Conservation (phyloP, 2,113 vertebrate genomes). For the Corythornis vintsioides region DNA sequence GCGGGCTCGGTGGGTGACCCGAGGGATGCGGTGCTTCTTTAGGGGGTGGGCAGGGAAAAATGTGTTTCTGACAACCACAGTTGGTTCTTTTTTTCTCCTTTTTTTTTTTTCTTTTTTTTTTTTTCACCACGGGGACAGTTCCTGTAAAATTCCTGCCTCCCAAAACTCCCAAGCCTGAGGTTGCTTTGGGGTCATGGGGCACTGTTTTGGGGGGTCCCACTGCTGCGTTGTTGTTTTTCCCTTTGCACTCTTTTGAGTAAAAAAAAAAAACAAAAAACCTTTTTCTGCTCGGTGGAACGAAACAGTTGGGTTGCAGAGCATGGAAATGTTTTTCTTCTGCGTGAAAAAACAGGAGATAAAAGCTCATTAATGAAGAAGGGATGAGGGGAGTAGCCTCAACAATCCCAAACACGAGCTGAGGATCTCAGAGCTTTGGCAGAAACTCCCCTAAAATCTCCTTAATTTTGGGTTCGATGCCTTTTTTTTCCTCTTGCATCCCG, state of each 20-base stretch:
- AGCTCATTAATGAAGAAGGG: constrained; percentile 32
- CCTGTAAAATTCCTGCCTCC: not conserved
- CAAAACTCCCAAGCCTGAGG: too few species aligned
- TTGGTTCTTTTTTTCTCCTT: too few species aligned
- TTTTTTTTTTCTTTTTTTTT: too few species aligned
- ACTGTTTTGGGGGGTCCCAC: not conserved
- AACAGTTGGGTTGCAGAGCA: constrained; percentile 10
- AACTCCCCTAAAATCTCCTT: not conserved
- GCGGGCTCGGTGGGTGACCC: not conserved
- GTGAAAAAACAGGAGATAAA: constrained; percentile 57
- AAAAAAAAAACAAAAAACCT: not conserved
- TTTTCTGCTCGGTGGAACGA: not conserved
- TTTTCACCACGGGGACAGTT: not conserved
- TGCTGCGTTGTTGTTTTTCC: not conserved
- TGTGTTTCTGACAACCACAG: fast-evolving
- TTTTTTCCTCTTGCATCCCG: not conserved
- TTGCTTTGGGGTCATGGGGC: fast-evolving
- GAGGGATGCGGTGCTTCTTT: too few species aligned
- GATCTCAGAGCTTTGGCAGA: not conserved
- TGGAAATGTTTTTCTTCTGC: constrained; percentile 47
- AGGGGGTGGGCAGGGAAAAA: not conserved
- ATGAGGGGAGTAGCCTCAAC: not conserved
- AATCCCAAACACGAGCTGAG: not conserved
- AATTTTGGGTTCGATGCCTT: too few species aligned
- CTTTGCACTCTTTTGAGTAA: too few species aligned